Percentiles rank a stretch among this genome's conserved stretches.
These are phyloP conservation scores for Microctenopoma lineatum DNA, from an alignment of 2,797 vertebrate genomes.

Conservation along the genomic window DNA sequence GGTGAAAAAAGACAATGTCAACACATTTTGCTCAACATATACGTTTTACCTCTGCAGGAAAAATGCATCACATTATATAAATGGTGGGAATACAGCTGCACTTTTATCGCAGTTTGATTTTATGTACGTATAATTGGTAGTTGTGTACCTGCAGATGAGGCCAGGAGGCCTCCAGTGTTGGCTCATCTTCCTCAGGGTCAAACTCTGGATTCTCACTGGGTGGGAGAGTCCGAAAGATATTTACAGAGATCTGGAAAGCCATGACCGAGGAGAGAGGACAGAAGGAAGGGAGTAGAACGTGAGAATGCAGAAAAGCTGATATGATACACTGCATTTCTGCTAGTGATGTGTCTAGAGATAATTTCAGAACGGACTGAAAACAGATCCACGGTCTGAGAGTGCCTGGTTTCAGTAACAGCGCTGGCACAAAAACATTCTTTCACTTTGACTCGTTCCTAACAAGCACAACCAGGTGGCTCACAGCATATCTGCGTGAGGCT, in stretches of 20 bases:
- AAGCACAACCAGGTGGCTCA: no score
- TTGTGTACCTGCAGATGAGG: conserved; percentile 90
- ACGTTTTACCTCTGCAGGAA: background rate
- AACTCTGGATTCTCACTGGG: conserved; percentile 95
- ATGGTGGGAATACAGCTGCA: background rate
- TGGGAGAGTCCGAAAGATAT: conserved; percentile 93
- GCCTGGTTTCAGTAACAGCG: background rate
- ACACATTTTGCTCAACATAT: conserved; percentile 5
- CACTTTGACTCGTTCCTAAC: background rate
- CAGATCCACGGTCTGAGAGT: background rate
- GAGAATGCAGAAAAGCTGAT: conserved; percentile 8
- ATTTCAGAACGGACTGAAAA: background rate
- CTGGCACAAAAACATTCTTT: background rate
- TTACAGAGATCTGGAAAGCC: conserved; percentile 89
- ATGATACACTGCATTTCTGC: background rate
- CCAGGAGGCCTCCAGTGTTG: conserved; percentile 93
- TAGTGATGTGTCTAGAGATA: background rate
- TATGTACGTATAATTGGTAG: background rate
- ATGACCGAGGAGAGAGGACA: background rate
- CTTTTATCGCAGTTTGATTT: background rate
- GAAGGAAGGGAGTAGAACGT: background rate
- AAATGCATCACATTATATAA: background rate
- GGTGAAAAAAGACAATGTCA: conserved; percentile 4
- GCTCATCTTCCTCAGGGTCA: conserved; percentile 94
- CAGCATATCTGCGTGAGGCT: background rate